Evolutionary conservation across 1,140 invertebrate species (phyloP), one percentile per base, ranked within the genome.

Genomic region (Lanistes nyassanus): DNA sequence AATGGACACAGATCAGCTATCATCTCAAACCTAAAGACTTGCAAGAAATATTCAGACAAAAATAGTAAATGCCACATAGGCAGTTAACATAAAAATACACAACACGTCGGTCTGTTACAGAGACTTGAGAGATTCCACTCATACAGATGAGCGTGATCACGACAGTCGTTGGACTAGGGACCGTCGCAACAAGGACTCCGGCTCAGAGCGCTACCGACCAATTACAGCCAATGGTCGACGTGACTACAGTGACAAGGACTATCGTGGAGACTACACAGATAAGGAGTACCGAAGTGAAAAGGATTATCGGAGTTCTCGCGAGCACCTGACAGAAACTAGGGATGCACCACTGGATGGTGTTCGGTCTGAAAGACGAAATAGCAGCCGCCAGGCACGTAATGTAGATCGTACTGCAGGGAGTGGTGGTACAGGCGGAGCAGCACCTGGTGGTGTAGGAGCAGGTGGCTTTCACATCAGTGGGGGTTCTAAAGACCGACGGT

Each of bases 181-280:
- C 68, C 77, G 53, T 55, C 76, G 81, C 65, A 62, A 80, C 69
- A 79, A 79, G 76, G 80, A 79, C 36, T 65, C n/a, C 39, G 42
- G 66, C 16, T 68, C 75, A 2, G 82, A 84, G n/a, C 69, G 78
- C 39, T 84, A 81, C 56, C 73, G 82, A 65, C 82, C 81, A 71
- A 76, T 79, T 16, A 76, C 79, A 11, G 76, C 78, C 47, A 82
- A 84, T 71, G 80, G 80, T 16, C 75, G 77, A 2, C 56, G 80
- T 26, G 79, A 80, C 29, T 76, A 75, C 56, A 16, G 37, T 4
- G 75, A 76, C 42, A 76, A 75, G 39, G 74, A 76, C 23, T 56
- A 74, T 47, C 65, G 71, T n/a, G 65, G 71, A 23, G 70, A 72
- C 21, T 72, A 60, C 34, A 60, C 55, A 11, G 65, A 67, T 29